Base-by-base conservation (phyloP, 1,140 invertebrate species). In the Bombus pyrosoma region DNA sequence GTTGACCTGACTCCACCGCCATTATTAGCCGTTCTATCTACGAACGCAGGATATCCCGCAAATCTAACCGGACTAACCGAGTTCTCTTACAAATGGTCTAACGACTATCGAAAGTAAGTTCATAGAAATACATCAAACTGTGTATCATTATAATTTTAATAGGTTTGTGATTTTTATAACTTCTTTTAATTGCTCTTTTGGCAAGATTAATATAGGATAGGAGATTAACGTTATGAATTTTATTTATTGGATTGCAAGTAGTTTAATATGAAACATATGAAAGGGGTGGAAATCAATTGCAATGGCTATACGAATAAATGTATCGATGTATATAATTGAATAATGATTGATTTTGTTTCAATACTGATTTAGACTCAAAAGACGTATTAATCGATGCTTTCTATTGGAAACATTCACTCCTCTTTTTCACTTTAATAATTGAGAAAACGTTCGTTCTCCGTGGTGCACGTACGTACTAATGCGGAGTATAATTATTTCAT, bases 21-120 rank as follows among this genome's bases (percentile, higher is more conserved):
- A 92, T 94, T 94, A 94, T 94, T 92, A 90, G 84, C 62, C 89
- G 78, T 86, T 85, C 81, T 86, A 91, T 89, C 47, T 39, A 71
- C 79, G 75, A 84, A 91, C 83, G 86, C 83, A 80, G 75, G 9
- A 25, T 53, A 66, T 72, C 81, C 89, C 83, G 69, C 89, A 87
- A 90, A 90, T 90, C 57, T 76, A 86, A 86, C 74, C 72, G 68
- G 83, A 74, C 43, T 53, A 77, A 82, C 68, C 74, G 53, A 80
- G 83, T 78, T 41, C 83, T 86, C 41, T 90, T 90, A 81, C 72
- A 74, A 87, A 87, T 85, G 53, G 53, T 57, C 72, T 34, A 13
- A 15, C 62, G 62, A 64, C 59, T 43, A 62, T 85, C 71, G 62
- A 37, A 72, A 43, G 47, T 57, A 28, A 82, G 37, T 69, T 32